Conservation (phyloP, 2,888 invertebrate genomes). For the Aphidius colemani region DNA sequence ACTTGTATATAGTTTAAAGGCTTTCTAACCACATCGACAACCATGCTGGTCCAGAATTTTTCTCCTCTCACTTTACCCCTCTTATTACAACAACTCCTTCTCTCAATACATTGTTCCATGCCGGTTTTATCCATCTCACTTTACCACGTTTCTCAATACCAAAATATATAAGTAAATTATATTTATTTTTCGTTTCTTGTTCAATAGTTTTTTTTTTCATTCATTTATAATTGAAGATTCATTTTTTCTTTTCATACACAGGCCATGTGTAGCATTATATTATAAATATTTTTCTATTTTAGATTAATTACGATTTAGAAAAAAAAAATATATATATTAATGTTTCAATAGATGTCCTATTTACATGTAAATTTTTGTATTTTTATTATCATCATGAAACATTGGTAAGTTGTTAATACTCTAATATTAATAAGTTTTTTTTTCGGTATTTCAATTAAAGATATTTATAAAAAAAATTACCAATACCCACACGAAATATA, state of each 20-base stretch:
- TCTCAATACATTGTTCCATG: too few relatives aligned
- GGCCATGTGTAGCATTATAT: too few relatives aligned
- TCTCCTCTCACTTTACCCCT: constrained; percentile 28
- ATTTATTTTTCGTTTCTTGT: too few relatives aligned
- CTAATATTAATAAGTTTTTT: not conserved
- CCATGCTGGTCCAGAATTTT: constrained; percentile 21
- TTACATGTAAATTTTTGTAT: too few relatives aligned
- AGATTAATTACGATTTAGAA: too few relatives aligned
- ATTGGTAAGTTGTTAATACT: not conserved
- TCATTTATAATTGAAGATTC: not conserved
- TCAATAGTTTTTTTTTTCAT: too few relatives aligned
- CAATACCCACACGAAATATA: constrained; percentile 7
- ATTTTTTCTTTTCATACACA: constrained; percentile 1
- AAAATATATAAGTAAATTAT: too few relatives aligned
- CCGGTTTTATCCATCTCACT: too few relatives aligned
- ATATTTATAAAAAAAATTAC: not conserved
- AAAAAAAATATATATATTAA: too few relatives aligned
- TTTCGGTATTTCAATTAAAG: not conserved
- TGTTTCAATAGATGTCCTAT: too few relatives aligned
- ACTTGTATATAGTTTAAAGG: constrained; percentile 36
- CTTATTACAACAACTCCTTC: constrained; percentile 2
- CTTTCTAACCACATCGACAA: constrained; percentile 47
- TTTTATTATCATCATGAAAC: not conserved
- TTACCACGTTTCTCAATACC: too few relatives aligned
- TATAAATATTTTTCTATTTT: too few relatives aligned